Evolutionary conservation across 92 coral and sea anemone genomes (phyloP).

Genomic region (Zoanthus sociatus): DNA sequence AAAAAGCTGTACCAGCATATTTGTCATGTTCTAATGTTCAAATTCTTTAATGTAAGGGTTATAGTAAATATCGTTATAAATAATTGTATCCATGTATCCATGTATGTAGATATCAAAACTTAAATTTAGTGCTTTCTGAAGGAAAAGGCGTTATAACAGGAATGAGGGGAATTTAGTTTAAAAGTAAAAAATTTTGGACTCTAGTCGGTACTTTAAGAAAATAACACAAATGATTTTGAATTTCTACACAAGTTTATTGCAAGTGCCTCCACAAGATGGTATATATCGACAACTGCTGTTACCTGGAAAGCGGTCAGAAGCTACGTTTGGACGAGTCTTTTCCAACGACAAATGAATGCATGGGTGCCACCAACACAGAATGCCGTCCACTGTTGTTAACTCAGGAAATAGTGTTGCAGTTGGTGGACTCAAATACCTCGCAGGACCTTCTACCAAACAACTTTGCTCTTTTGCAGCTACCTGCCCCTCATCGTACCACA

Average conservation of each 20-base stretch:
- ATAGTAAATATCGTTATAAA: no score
- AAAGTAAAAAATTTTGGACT: not conserved
- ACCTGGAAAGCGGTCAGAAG: constrained; percentile 12
- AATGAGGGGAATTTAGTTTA: not conserved
- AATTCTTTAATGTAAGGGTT: no score
- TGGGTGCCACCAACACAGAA: not conserved
- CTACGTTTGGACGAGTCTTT: constrained; percentile 26
- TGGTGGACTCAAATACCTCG: not conserved
- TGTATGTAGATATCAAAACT: no score
- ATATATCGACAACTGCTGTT: constrained; percentile 27
- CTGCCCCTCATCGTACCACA: constrained; percentile 27
- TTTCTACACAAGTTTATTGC: constrained; percentile 26
- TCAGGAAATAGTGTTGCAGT: not conserved
- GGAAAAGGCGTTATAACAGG: not conserved
- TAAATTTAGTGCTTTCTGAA: no score
- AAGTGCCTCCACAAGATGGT: constrained; percentile 45
- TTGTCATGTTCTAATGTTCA: no score
- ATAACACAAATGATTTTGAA: not conserved
- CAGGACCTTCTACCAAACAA: not conserved
- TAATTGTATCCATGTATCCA: no score
- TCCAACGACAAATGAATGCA: not conserved
- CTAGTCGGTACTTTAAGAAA: not conserved
- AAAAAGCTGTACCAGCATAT: no score
- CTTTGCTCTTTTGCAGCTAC: constrained; percentile 37
- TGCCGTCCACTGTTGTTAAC: not conserved